Base-by-base conservation (phyloP, 2,888 invertebrate genomes). In the Ceriagrion tenellum region DNA sequence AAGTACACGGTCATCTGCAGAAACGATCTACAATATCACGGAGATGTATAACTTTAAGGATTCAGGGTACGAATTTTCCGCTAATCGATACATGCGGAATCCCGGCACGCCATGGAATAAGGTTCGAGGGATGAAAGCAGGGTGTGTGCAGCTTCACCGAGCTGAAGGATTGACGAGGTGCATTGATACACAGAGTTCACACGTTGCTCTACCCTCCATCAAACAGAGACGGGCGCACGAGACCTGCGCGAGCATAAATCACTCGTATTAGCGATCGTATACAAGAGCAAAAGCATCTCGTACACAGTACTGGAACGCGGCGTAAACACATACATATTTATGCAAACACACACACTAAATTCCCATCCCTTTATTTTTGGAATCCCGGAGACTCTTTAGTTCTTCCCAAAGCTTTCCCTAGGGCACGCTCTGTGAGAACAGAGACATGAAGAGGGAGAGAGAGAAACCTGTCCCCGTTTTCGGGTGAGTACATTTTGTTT, bases 401-500 rank as follows among this genome's bases (percentile, higher is more conserved):
- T 63, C 47, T 91, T 56, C 40, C 91, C 63, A 26, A 56, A 23
- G 47, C 26, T 59, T 63, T 63, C 91, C 91, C 20, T 13, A 20
- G 91, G 91, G 91, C 20, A 35, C 56, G n/a, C 40, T 55, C 47
- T 47, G 47, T 4, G 47, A 47, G 47, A 47, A 47, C 47, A 47
- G 47, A 8, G 4, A 4, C 4, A 47, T 2, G 8, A 8, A 47
- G 47, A 47, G 47, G 8, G 47, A 47, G 47, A 47, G 47, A 47
- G 47, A 47, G 40, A 55, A 55, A 55, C 6, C 47, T 63, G 63
- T 56, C 59, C 91, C 59, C 91, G 26, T 91, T 91, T 91, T 91
- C 12, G 40, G 91, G 35, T 20, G 35, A 0, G 47, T 47, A 47
- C 8, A 2, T 47, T 91, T 91, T 63, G 8, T 69, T 69, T n/a